Evolutionary conservation across 2,113 vertebrate species (phyloP), one percentile per base, ranked within the genome.

Genomic region (Bostrychus sinensis): DNA sequence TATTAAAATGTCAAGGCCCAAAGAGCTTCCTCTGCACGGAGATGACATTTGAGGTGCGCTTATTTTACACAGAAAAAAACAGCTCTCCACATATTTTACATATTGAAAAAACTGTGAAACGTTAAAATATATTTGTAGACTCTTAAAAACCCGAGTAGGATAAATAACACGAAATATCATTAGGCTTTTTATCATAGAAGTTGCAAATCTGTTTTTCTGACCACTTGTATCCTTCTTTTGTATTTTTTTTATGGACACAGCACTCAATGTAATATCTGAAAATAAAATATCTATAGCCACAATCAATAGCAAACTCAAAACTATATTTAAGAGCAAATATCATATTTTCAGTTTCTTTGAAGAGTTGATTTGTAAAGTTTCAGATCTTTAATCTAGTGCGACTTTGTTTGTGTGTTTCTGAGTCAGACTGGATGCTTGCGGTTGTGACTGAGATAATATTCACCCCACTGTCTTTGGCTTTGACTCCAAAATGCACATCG

Each of bases 301-400:
- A n/a, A n/a, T n/a, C n/a, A n/a, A n/a, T n/a, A n/a, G n/a, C n/a
- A n/a, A n/a, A n/a, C n/a, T n/a, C n/a, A n/a, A n/a, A 45, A 19
- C 28, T 56, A 54, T 75, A 66, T 64, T 71, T 46, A 59, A 25
- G 37, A 41, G 28, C 59, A 46, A 38, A 4, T 25, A 11, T 78
- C 55, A 64, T 74, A 82, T 82, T 80, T 82, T 84, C 81, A 75
- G 72, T 84, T 71, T 75, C 86, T 88, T 86, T 88, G 86, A 86
- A 86, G 66, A 67, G 37, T 69, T 65, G 76, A 71, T 78, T 59
- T 70, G 59, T 76, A 66, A 75, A 75, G 83, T 88, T 88, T 88
- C 86, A 86, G 63, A 80, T 88, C 83, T 85, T 85, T 80, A 48
- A 78, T 80, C 73, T 82, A 1, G 22, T 50, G 65, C 68, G 58